phyloP scores from a whole-genome alignment of 2,113 vertebrate genomes.

The Sapayoa aenigma region DNA sequence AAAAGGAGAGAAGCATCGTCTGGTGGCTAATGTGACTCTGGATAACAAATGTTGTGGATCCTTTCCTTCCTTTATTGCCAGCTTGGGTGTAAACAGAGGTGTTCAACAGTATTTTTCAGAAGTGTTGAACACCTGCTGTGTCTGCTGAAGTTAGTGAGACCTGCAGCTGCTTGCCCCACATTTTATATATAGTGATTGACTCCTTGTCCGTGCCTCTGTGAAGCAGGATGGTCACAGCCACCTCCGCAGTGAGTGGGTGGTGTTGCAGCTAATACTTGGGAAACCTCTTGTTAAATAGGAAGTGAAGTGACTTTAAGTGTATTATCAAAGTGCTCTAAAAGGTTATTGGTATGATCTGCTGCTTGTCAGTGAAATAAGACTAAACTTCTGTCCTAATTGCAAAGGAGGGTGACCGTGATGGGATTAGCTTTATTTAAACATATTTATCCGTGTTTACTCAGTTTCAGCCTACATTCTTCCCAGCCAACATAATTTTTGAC shows the following conservation, averaged over 20 bases:
- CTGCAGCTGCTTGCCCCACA: background rate
- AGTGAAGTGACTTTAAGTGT: background rate
- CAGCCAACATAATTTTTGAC: background rate
- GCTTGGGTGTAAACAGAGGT: slow-evolving; percentile 6
- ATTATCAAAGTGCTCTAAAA: background rate
- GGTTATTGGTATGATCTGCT: background rate
- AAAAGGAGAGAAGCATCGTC: background rate
- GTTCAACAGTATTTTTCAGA: background rate
- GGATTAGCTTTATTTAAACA: background rate
- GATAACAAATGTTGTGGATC: background rate
- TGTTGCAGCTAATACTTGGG: rapidly evolving
- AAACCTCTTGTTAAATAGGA: background rate
- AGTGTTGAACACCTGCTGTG: slow-evolving; percentile 55
- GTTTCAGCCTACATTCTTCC: background rate
- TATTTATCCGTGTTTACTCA: background rate
- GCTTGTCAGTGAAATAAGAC: background rate
- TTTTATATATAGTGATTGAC: background rate
- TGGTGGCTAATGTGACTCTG: background rate
- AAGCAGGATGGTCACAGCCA: background rate
- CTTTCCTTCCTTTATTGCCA: slow-evolving; percentile 33
- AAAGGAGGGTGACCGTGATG: background rate
- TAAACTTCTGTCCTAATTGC: background rate
- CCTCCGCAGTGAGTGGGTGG: rapidly evolving
- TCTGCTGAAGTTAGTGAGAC: background rate
- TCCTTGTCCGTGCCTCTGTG: rapidly evolving